phyloP scores from a whole-genome alignment of 2,113 vertebrate genomes.

The Aspiorhynchus laticeps region DNA sequence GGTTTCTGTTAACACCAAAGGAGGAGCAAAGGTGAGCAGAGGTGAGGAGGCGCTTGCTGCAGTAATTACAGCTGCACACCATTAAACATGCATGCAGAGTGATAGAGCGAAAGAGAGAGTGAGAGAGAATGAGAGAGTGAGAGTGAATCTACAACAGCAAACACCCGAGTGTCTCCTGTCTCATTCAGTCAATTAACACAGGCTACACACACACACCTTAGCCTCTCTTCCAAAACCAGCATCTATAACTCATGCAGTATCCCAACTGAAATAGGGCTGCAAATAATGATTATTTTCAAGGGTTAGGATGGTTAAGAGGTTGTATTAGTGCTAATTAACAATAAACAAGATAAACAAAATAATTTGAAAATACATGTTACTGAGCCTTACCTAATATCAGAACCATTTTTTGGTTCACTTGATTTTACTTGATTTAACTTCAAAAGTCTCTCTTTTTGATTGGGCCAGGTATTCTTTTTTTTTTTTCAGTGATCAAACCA shows the following conservation, averaged over 20 bases:
- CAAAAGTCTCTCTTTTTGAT: no score
- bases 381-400: neutral
- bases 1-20: constrained; percentile 19
- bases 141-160: constrained; percentile 84
- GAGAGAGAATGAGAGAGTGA: constrained; percentile 72
- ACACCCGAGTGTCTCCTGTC: constrained; percentile 78
- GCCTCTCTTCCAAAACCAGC: constrained; percentile 10
- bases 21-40: neutral
- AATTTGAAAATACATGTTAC: neutral
- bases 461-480: no score
- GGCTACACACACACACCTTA: constrained; percentile 60
- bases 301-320: neutral
- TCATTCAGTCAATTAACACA: constrained; percentile 87
- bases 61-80: constrained; percentile 58
- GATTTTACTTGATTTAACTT: no score
- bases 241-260: neutral
- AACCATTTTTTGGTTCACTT: no score
- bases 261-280: neutral
- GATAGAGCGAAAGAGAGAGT: constrained; percentile 8
- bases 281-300: neutral
- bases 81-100: constrained; percentile 53
- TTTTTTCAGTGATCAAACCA: neutral
- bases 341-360: neutral
- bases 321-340: neutral
- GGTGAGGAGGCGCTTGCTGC: constrained; percentile 41